A percentile compares a stretch with the other conserved stretches of the same genome.
phyloP scores from a whole-genome alignment of 1,140 invertebrate genomes.

The Stenopsyche tienmushanensis region DNA sequence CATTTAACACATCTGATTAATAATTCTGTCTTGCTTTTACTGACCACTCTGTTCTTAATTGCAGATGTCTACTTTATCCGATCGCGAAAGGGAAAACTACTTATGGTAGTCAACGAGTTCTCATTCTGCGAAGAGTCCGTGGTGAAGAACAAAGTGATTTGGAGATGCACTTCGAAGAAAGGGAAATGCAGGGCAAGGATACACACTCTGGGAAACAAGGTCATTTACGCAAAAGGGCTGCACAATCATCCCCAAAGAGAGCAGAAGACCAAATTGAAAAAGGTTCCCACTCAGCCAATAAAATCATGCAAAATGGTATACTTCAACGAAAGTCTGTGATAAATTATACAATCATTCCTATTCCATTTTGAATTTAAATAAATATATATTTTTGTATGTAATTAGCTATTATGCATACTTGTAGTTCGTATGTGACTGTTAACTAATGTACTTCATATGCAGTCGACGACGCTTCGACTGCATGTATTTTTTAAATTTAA shows the following conservation, averaged over 20 bases:
- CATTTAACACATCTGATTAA: not conserved
- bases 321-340: too few species aligned
- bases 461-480: too few species aligned
- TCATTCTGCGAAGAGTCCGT: slow-evolving; percentile 57
- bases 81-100: slow-evolving; percentile 55
- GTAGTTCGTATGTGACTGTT: too few species aligned
- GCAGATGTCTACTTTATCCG: slow-evolving; percentile 56
- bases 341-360: too few species aligned
- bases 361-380: too few species aligned
- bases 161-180: slow-evolving; percentile 57
- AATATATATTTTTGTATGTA: too few species aligned
- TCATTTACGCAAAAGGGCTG: slow-evolving; percentile 54
- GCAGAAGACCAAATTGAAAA: too few species aligned
- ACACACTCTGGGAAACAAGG: slow-evolving; percentile 52
- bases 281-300: too few species aligned
- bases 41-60: not conserved
- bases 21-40: too few species aligned
- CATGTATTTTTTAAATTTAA: too few species aligned
- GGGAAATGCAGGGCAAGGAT: slow-evolving; percentile 56
- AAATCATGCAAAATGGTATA: slow-evolving; percentile 14
- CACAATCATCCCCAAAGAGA: slow-evolving; percentile 53
- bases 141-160: slow-evolving; percentile 54
- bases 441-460: too few species aligned
- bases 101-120: slow-evolving; percentile 57
- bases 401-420: too few species aligned